Evolutionary conservation across 2,113 vertebrate species (phyloP).

Genomic region (Motacilla alba): DNA sequence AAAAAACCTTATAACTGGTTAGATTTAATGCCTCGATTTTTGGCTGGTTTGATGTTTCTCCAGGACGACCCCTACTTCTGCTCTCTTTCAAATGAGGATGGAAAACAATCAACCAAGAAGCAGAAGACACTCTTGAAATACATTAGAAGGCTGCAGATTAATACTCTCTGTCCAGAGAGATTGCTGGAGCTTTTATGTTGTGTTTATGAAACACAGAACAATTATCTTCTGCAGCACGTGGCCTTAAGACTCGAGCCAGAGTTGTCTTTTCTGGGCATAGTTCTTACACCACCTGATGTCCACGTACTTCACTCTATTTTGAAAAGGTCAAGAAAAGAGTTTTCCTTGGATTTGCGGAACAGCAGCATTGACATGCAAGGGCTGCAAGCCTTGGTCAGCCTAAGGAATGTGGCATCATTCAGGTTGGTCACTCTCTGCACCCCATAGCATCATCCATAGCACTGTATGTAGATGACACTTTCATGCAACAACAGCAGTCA

Average conservation of each 20-base stretch:
- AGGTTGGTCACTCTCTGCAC: constrained; percentile 74
- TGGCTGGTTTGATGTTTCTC: constrained; percentile 82
- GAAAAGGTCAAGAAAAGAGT: constrained; percentile 56
- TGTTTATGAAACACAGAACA: constrained; percentile 74
- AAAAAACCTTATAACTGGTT: constrained; percentile 80
- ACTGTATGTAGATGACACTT: background rate
- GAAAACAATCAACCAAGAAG: constrained; percentile 62
- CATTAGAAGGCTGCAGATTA: constrained; percentile 70
- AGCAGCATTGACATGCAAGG: constrained; percentile 79
- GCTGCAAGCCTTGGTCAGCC: constrained; percentile 75
- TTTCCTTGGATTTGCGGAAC: constrained; percentile 82
- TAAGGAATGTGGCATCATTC: constrained; percentile 78
- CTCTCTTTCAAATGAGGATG: constrained; percentile 3
- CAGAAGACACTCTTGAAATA: constrained; percentile 71
- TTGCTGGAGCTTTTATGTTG: constrained; percentile 85
- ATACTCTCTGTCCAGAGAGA: constrained; percentile 67
- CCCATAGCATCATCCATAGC: background rate
- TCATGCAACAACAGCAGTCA: background rate
- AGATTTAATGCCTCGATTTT: constrained; percentile 79
- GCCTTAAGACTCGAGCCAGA: constrained; percentile 69
- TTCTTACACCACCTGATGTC: constrained; percentile 78
- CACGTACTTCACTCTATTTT: constrained; percentile 76
- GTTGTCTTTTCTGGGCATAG: constrained; percentile 79
- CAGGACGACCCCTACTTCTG: constrained; percentile 22
- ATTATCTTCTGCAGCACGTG: constrained; percentile 69